Evolutionary conservation across 2,888 invertebrate genomes (phyloP), one percentile per base, ranked within the genome.

Genomic region (Glaucopsyche alexis): DNA sequence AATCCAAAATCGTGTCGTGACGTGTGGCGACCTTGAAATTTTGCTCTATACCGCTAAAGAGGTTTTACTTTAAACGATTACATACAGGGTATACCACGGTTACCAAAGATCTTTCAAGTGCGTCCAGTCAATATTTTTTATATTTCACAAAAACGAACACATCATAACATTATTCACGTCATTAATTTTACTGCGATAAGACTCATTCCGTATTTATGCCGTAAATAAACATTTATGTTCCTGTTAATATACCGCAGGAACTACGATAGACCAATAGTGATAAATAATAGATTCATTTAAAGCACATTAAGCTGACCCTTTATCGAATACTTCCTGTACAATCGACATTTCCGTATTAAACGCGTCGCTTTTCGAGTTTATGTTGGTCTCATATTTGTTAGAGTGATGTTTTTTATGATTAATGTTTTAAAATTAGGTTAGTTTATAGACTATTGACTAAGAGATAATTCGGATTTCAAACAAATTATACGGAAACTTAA

Each of bases 201-300:
- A 60, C 14, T 13, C 6, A 66, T 65, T 66, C 16, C 40, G 66
- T 66, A 42, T n/a, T 40, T n/a, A 3, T 5, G 65, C 11, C 40
- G 42, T 66, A 42, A 66, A 66, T 66, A 42, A 2, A 42, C 66
- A 7, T 66, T 66, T 7, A 66, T 65, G 38, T 38, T 29, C 42
- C 55, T 29, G 60, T 38, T 60, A 29, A 60, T 38, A 38, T 60
- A 7, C 60, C 66, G 66, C 42, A 66, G 40, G 7, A 40, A 13
- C 16, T n/a, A 14, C 40, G 40, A 42, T 40, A 29, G 29, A 29
- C 1, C 29, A 4, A 29, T 29, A 65, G 13, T 65, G 40, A 65
- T 66, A 16, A 66, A 42, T 66, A 16, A 66, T 66, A 42, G 14
- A 66, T 66, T 66, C 14, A 42, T 66, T 66, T 66, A 42, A 42